These are phyloP conservation scores for Channa argus DNA, from an alignment of 2,113 vertebrate genomes.

Conservation along the genomic window DNA sequence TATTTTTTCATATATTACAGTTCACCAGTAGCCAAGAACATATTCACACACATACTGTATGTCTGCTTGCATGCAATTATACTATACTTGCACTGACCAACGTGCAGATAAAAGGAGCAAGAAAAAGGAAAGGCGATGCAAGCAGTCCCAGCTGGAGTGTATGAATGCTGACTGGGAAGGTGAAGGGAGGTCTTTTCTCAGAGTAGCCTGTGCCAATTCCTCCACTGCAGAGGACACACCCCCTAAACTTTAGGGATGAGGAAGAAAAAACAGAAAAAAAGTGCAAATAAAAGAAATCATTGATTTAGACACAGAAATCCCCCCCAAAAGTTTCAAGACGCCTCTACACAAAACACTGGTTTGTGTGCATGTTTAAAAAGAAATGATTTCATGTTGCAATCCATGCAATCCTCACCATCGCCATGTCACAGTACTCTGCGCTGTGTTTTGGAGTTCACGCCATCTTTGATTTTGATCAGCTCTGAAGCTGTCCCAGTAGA, in stretches of 20 bases:
- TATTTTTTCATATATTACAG: neutral
- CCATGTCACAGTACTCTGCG: neutral
- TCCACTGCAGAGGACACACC: neutral
- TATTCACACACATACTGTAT: neutral
- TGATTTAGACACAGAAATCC: neutral
- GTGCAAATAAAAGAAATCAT: too few relatives aligned
- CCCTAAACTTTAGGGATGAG: neutral
- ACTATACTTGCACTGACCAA: neutral
- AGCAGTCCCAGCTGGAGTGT: slow-evolving; percentile 27
- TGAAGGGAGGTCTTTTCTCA: slow-evolving; percentile 39
- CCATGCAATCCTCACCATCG: neutral
- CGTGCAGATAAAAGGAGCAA: neutral
- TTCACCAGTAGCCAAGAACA: neutral
- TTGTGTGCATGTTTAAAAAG: neutral
- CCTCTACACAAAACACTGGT: neutral
- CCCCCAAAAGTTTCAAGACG: neutral
- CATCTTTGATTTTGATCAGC: slow-evolving; percentile 9
- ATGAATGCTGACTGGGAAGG: slow-evolving; percentile 31
- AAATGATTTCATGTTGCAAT: neutral
- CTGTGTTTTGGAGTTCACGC: slow-evolving; percentile 9
- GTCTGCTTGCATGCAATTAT: neutral
- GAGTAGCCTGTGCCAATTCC: slow-evolving; percentile 8
- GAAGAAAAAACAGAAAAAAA: neutral
- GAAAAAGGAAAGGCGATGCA: neutral
- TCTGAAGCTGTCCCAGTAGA: slow-evolving; percentile 14